Evolutionary conservation across 2,113 vertebrate genomes (phyloP).

Genomic region (Pomatorhinus ruficollis): DNA sequence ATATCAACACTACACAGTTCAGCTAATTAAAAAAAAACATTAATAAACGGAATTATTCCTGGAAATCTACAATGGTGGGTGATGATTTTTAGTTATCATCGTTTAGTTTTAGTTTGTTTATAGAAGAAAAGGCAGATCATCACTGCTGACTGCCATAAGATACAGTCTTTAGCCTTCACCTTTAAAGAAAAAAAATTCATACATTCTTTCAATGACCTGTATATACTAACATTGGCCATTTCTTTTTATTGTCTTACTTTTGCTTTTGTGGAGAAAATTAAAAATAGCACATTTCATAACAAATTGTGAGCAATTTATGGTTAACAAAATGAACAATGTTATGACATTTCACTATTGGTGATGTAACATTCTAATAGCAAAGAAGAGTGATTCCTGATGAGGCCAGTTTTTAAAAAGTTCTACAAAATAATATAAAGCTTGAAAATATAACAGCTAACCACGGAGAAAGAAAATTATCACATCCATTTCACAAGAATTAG

Average conservation of each 20-base stretch:
- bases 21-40: constrained; percentile 23
- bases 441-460: background rate
- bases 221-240: background rate
- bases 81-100: background rate
- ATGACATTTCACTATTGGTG: background rate
- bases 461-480: background rate
- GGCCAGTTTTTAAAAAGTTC: background rate
- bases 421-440: background rate
- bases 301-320: background rate
- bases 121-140: background rate
- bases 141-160: background rate
- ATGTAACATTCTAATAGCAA: background rate
- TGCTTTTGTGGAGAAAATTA: background rate
- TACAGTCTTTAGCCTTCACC: background rate
- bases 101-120: background rate
- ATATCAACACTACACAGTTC: background rate
- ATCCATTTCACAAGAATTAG: background rate
- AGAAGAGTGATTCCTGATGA: background rate
- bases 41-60: background rate
- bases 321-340: background rate
- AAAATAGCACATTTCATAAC: background rate
- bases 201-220: background rate
- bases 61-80: background rate
- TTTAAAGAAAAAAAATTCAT: background rate
- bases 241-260: background rate